Conservation (phyloP, 2,113 vertebrate genomes). For the Azemiops feae region DNA sequence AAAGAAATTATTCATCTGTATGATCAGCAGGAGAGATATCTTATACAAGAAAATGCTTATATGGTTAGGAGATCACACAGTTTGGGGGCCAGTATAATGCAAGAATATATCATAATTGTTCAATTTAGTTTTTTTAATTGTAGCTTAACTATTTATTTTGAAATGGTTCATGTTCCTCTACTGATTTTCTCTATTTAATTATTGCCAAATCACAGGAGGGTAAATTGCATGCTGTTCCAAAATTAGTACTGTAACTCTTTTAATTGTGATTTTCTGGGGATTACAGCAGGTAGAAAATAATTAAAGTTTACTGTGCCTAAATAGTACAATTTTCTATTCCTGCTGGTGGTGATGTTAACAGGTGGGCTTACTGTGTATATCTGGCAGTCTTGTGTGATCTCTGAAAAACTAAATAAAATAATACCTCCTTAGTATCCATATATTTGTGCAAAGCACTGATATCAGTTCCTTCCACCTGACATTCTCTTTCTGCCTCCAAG, state of each 20-base stretch:
- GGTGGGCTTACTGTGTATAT: background rate
- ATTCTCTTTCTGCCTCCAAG: conserved; percentile 14
- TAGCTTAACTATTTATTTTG: conserved; percentile 5
- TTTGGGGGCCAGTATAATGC: background rate
- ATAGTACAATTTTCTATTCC: conserved; percentile 44
- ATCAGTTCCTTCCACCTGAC: background rate
- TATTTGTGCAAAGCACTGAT: conserved; percentile 32
- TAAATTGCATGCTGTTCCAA: background rate
- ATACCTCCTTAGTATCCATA: conserved; percentile 24
- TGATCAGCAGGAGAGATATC: background rate
- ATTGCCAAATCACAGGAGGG: conserved; percentile 4
- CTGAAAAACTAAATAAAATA: conserved; percentile 24
- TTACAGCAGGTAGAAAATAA: conserved; percentile 46
- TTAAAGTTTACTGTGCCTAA: conserved; percentile 40
- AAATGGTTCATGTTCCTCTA: conserved; percentile 5
- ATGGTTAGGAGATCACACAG: background rate
- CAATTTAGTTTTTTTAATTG: background rate
- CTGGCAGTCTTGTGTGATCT: background rate
- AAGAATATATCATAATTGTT: background rate
- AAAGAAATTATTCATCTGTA: background rate
- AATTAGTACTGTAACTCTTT: conserved; percentile 27
- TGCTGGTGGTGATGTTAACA: conserved; percentile 19
- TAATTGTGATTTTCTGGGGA: conserved; percentile 44
- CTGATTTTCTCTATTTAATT: background rate
- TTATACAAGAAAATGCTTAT: background rate